Percentiles rank a stretch among this genome's conserved stretches.
phyloP scores from a whole-genome alignment of 2,797 vertebrate species.

The Pristis pectinata region DNA sequence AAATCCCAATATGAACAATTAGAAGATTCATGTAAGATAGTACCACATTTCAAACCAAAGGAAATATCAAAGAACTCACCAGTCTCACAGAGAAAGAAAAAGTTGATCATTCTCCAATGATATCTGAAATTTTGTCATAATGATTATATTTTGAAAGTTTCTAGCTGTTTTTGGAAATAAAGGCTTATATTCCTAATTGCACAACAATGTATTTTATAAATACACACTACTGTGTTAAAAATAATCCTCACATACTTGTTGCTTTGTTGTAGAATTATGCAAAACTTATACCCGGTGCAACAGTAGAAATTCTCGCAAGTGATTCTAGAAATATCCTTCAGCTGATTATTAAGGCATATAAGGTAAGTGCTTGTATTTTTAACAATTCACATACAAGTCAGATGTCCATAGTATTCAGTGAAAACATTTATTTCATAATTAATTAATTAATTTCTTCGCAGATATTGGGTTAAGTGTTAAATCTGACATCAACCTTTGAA shows the following conservation, averaged over 20 bases:
- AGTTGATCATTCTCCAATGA: neutral
- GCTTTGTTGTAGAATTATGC: conserved; percentile 75
- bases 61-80: neutral
- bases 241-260: conserved; percentile 8
- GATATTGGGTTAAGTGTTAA: neutral
- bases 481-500: neutral
- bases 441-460: neutral
- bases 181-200: neutral
- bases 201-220: neutral
- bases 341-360: conserved; percentile 86
- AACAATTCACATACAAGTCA: neutral
- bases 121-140: neutral
- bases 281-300: conserved; percentile 89
- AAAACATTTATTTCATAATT: neutral
- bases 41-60: neutral
- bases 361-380: conserved; percentile 58
- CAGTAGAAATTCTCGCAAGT: conserved; percentile 72
- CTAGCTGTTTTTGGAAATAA: neutral
- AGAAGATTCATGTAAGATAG: neutral
- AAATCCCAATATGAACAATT: neutral
- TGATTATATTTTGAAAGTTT: neutral
- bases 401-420: neutral
- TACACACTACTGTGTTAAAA: neutral
- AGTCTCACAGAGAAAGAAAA: neutral
- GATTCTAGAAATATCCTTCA: conserved; percentile 91